Base-by-base conservation (phyloP, 2,113 vertebrate genomes). In the Tonatia bakeri region DNA sequence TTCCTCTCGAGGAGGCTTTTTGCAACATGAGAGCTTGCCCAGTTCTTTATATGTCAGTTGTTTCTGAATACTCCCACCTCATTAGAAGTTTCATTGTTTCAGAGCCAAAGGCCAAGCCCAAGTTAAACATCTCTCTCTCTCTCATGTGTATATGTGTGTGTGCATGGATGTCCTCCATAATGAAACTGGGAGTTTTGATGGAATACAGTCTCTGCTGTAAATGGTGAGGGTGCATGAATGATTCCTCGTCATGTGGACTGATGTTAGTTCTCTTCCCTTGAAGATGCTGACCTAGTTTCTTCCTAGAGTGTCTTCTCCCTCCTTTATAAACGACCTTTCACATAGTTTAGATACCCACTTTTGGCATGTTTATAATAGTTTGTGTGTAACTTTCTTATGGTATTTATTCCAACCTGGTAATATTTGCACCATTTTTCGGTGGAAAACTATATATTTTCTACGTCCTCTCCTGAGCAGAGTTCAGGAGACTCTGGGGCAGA, bases 81-180 rank as follows among this genome's bases (percentile, higher is more conserved):
- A 15, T 45, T 13, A 45, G 31, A 45, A 5, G 4, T 56, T 54
- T 79, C n/a, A 54, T 56, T 56, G 67, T 56, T 87, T 56, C 54
- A 72, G 72, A 72, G 9, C 36, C 17, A 9, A 52, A 40, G 36
- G 12, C 50, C 50, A 88, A 26, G 20, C 14, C 12, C 24, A 40
- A 73, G n/a, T 19, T 26, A 36, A 84, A 76, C 9, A 26, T 36
- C 33, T 50, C 47, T 15, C 47, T 50, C 47, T 22, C 54, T 38
- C 36, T 22, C 20, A 0, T 7, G 22, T 50, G 24, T 13, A 7
- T 14, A 24, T 15, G 3, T 7, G 8, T 26, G 7, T 4, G 52
- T 16, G n/a, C 40, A 22, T 31, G 22, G 15, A 24, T 81, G 47
- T 61, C 31, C 73, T 83, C 40, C 13, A 24, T 64, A 73, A 40